Percentiles rank a stretch among this genome's conserved stretches.
These are phyloP conservation scores for Dendronephthya gigantea DNA, from an alignment of 64 coral and sea anemone species.

Conservation along the genomic window DNA sequence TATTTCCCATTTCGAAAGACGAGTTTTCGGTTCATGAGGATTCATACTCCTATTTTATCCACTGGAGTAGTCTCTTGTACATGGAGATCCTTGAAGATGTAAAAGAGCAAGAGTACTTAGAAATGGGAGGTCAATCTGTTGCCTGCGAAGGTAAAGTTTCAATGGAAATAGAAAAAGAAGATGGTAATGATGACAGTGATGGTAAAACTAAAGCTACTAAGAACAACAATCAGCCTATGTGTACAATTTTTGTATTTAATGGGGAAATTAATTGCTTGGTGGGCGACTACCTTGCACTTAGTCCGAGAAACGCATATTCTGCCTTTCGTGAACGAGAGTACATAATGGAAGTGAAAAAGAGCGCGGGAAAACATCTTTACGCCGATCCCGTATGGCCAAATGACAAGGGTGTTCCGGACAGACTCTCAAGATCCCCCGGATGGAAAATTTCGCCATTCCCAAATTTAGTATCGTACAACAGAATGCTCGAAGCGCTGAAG, in stretches of 20 bases:
- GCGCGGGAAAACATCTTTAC: background rate
- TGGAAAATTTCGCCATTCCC: constrained; percentile 37
- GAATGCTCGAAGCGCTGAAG: constrained; percentile 5
- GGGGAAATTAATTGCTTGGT: background rate
- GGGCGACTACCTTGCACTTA: background rate
- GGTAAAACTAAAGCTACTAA: background rate
- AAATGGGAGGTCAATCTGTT: background rate
- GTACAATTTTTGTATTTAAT: background rate
- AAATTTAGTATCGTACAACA: constrained; percentile 22
- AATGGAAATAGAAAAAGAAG: background rate
- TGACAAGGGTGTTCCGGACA: background rate
- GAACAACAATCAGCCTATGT: constrained; percentile 8
- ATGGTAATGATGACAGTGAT: background rate
- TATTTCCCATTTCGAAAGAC: constrained; percentile 41
- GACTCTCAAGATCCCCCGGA: background rate
- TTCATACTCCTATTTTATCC: constrained; percentile 49
- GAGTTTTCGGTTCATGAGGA: constrained; percentile 12
- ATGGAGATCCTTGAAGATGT: constrained; percentile 50
- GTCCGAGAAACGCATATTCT: background rate
- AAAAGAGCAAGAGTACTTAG: background rate
- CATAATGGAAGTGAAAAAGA: background rate
- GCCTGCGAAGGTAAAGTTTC: background rate
- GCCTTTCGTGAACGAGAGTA: background rate
- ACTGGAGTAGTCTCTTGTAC: constrained; percentile 43
- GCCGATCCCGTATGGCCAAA: background rate